phyloP scores from a whole-genome alignment of 2,113 vertebrate species.

The Marmota flaviventris region DNA sequence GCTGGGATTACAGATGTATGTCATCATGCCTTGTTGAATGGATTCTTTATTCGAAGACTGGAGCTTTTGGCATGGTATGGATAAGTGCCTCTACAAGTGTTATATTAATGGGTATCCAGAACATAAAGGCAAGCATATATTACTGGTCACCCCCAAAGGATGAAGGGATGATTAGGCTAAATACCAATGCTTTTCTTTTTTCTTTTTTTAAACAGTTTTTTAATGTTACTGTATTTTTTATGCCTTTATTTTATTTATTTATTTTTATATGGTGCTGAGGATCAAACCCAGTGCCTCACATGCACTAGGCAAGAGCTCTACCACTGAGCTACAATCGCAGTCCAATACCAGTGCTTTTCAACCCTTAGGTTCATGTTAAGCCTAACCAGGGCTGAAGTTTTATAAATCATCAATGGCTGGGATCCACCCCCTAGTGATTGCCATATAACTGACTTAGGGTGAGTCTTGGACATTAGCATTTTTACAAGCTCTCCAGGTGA shows the following conservation, averaged over 20 bases:
- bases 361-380: background rate
- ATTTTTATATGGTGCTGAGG: too few relatives aligned
- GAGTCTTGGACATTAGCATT: background rate
- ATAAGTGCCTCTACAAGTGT: background rate
- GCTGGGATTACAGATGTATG: background rate
- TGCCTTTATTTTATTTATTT: too few relatives aligned
- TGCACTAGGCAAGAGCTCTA: too few relatives aligned
- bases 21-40: background rate
- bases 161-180: background rate
- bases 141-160: background rate
- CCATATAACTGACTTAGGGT: background rate
- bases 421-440: background rate
- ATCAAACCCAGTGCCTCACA: too few relatives aligned
- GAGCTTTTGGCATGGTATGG: background rate
- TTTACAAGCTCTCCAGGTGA: background rate
- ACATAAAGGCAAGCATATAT: background rate
- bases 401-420: background rate
- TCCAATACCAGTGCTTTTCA: background rate
- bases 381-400: constrained; percentile 29
- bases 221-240: too few relatives aligned
- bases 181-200: background rate
- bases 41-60: background rate
- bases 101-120: background rate
- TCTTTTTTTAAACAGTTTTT: too few relatives aligned
- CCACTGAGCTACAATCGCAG: too few relatives aligned